phyloP scores from a whole-genome alignment of 2,113 vertebrate genomes.

The Sylvia atricapilla region DNA sequence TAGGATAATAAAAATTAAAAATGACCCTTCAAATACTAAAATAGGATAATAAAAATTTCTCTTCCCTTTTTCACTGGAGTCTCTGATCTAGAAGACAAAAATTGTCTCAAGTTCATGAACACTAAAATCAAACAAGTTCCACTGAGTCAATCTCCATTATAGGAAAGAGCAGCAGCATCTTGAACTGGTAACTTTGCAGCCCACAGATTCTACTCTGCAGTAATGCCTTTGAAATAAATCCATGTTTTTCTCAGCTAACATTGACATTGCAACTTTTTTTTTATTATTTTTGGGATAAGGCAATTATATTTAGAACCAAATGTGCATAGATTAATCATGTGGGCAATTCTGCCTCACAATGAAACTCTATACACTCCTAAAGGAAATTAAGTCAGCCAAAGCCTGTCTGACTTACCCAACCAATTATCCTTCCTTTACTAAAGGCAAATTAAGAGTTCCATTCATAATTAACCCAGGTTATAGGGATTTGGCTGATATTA shows the following conservation, averaged over 20 bases:
- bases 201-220: background rate
- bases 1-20: slow-evolving; percentile 21
- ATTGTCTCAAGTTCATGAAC: background rate
- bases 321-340: background rate
- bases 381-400: background rate
- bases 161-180: background rate
- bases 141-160: background rate
- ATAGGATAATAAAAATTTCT: background rate
- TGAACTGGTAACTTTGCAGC: background rate
- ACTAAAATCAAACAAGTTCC: background rate
- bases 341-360: background rate
- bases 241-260: background rate
- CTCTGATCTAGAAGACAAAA: background rate
- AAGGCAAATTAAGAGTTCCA: background rate
- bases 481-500: background rate
- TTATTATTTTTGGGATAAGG: background rate
- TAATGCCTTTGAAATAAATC: background rate
- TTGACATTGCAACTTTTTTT: background rate
- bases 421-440: background rate
- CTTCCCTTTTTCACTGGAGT: background rate
- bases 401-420: background rate
- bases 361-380: background rate
- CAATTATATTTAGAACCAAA: background rate
- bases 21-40: background rate
- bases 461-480: background rate